These are phyloP conservation scores for Silvanus unidentatus DNA, from an alignment of 2,888 invertebrate species.

Conservation along the genomic window DNA sequence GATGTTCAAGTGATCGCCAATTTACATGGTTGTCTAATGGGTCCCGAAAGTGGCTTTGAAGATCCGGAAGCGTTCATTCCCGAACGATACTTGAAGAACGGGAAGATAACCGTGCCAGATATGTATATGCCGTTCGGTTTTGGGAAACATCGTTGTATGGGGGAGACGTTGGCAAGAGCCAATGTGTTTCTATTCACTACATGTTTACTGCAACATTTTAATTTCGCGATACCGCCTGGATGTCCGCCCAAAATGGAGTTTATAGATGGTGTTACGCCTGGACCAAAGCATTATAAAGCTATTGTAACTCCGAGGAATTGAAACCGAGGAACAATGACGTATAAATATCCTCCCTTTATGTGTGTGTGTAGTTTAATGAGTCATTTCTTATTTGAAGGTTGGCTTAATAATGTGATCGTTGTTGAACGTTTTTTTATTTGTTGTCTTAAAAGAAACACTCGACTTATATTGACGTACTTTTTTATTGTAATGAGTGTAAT, in stretches of 20 bases:
- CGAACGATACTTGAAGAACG: constrained; percentile 64
- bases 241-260: constrained; percentile 61
- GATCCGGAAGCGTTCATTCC: constrained; percentile 69
- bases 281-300: constrained; percentile 67
- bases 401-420: no score
- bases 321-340: no score
- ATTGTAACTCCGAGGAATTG: constrained; percentile 46
- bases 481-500: no score
- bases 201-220: constrained; percentile 66
- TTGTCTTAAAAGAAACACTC: no score
- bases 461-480: no score
- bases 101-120: constrained; percentile 56
- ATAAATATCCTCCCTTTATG: no score
- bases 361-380: no score
- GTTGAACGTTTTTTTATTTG: no score
- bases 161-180: constrained; percentile 70
- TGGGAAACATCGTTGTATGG: constrained; percentile 76
- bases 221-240: constrained; percentile 60
- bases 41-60: constrained; percentile 56
- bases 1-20: constrained; percentile 76
- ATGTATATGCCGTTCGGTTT: constrained; percentile 72
- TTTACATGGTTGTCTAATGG: constrained; percentile 66
- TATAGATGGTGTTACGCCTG: constrained; percentile 73
- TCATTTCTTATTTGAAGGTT: no score
- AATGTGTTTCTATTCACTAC: constrained; percentile 74